These are phyloP conservation scores for Tribolium freemani DNA, from an alignment of 2,888 invertebrate species.

Conservation along the genomic window DNA sequence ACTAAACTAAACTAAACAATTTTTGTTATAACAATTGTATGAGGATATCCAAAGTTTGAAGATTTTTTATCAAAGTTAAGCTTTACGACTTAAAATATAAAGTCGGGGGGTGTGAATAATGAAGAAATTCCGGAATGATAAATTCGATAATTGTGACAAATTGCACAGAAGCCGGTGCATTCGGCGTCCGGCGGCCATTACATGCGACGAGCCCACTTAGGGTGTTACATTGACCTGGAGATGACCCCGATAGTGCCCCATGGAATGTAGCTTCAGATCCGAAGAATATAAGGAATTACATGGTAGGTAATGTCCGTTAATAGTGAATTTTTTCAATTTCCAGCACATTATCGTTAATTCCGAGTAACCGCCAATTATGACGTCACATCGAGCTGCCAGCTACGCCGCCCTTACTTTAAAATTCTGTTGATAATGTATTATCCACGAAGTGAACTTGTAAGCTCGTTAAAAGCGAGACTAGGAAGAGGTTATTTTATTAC, in stretches of 20 bases:
- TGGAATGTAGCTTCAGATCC: constrained; percentile 60
- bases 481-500: constrained; percentile 41
- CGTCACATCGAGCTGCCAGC: constrained; percentile 39
- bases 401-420: constrained; percentile 41
- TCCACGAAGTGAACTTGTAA: constrained; percentile 40
- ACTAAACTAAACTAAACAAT: no score
- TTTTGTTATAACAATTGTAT: no score
- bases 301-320: constrained; percentile 58
- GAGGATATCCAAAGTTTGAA: no score
- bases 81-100: no score
- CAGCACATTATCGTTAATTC: constrained; percentile 23
- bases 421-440: constrained; percentile 35
- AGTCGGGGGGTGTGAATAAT: no score
- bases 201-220: constrained; percentile 37
- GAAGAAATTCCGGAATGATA: no score
- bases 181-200: not conserved
- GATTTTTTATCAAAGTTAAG: no score
- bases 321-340: constrained; percentile 44
- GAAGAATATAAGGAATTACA: constrained; percentile 60
- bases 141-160: not conserved
- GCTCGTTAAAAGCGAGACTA: constrained; percentile 39
- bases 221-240: constrained; percentile 57
- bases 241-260: constrained; percentile 58
- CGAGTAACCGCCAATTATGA: constrained; percentile 30
- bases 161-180: not conserved